Conservation (phyloP, 2,797 vertebrate genomes). For the Margarornis squamiger region DNA sequence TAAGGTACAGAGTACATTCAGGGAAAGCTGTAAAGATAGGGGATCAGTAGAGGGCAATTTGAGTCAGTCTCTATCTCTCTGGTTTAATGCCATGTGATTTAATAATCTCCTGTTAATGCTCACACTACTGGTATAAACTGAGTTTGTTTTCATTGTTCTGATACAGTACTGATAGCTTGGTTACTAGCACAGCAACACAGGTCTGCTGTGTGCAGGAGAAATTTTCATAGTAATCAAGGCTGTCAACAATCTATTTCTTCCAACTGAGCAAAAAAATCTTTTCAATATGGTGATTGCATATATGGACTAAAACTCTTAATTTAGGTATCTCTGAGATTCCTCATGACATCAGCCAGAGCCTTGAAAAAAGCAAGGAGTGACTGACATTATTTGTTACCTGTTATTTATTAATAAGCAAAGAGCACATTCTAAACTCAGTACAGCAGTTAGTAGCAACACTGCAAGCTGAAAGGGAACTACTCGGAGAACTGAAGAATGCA, state of each 20-base stretch:
- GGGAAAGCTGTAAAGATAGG: background rate
- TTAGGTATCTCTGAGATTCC: background rate
- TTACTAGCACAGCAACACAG: background rate
- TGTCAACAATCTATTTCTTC: background rate
- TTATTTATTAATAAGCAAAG: background rate
- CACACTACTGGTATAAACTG: background rate
- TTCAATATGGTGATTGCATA: background rate
- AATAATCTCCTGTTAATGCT: background rate
- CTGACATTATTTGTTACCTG: background rate
- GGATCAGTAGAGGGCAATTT: background rate
- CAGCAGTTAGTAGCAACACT: background rate
- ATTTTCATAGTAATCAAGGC: background rate
- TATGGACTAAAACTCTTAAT: background rate
- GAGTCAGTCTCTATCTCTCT: background rate
- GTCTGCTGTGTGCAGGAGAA: background rate
- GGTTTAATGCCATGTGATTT: background rate
- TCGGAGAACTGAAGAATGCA: background rate
- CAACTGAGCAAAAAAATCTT: background rate
- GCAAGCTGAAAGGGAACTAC: background rate
- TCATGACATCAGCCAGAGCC: background rate
- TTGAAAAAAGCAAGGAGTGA: background rate
- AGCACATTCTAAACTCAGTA: background rate
- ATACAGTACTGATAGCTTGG: background rate
- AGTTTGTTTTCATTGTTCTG: background rate
- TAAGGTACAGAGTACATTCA: background rate